Evolutionary conservation across 2,113 vertebrate genomes (phyloP).

Genomic region (Myiopsitta monachus): DNA sequence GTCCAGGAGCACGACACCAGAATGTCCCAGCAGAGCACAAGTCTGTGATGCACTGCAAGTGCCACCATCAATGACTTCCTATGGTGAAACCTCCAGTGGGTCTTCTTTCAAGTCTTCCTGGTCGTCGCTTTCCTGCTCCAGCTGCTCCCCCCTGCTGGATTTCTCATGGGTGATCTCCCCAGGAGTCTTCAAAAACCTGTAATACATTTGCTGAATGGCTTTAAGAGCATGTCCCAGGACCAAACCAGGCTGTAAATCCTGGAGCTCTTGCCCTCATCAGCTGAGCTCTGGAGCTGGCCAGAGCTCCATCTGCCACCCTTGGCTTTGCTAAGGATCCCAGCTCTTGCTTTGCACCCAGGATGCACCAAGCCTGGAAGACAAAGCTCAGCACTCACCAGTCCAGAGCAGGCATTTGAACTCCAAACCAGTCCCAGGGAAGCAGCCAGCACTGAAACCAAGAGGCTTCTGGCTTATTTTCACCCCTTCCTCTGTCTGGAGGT

Average conservation of each 20-base stretch:
- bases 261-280: neutral
- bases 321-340: neutral
- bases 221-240: neutral
- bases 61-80: neutral
- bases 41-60: neutral
- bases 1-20: neutral
- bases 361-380: neutral
- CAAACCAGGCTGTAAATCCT: neutral
- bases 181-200: slow-evolving; percentile 87
- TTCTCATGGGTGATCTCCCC: slow-evolving; percentile 70
- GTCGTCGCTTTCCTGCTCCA: slow-evolving; percentile 54
- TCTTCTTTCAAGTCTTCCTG: slow-evolving; percentile 72
- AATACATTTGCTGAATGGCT: neutral
- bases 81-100: slow-evolving; percentile 69
- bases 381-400: neutral
- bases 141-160: slow-evolving; percentile 60
- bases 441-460: neutral
- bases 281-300: neutral
- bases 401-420: neutral
- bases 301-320: neutral
- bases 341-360: neutral
- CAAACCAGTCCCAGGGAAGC: neutral
- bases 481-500: neutral
- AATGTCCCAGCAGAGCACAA: neutral
- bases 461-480: neutral